Conservation (phyloP, 2,113 vertebrate genomes). For the Etheostoma spectabile region DNA sequence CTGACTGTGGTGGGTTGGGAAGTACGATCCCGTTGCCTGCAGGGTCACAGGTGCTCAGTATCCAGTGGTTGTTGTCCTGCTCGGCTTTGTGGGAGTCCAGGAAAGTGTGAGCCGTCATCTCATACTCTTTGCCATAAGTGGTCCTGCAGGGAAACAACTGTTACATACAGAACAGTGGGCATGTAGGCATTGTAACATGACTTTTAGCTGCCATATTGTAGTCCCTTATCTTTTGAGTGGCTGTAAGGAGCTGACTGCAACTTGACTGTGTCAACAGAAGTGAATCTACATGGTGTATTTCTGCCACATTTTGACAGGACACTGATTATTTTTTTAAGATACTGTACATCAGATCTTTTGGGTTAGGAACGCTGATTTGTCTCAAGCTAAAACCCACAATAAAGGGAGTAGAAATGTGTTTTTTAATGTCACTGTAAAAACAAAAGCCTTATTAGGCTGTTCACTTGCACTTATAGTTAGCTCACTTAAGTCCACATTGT, state of each 20-base stretch:
- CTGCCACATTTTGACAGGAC: background rate
- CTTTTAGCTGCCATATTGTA: constrained; percentile 23
- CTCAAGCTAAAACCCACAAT: background rate
- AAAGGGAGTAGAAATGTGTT: background rate
- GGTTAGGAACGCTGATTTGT: background rate
- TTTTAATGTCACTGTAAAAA: constrained; percentile 1
- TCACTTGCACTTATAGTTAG: background rate
- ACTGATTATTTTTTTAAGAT: background rate
- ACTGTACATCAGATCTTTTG: background rate
- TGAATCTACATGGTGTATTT: background rate
- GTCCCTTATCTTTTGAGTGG: background rate
- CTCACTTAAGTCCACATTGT: background rate
- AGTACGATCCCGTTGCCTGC: constrained; percentile 57
- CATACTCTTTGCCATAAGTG: constrained; percentile 89
- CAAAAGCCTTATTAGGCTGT: background rate
- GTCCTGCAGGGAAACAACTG: constrained; percentile 83
- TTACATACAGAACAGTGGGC: background rate
- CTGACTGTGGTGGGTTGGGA: constrained; percentile 50
- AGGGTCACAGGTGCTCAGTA: constrained; percentile 86
- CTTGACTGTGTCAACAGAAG: background rate
- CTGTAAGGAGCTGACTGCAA: background rate
- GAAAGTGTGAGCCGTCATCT: constrained; percentile 90
- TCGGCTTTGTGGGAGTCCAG: constrained; percentile 89
- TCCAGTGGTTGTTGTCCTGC: constrained; percentile 90
- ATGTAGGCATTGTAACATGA: background rate